A percentile compares a stretch with the other conserved stretches of the same genome.
Evolutionary conservation across 2,113 vertebrate species (phyloP).

Genomic region (Corapipo altera): DNA sequence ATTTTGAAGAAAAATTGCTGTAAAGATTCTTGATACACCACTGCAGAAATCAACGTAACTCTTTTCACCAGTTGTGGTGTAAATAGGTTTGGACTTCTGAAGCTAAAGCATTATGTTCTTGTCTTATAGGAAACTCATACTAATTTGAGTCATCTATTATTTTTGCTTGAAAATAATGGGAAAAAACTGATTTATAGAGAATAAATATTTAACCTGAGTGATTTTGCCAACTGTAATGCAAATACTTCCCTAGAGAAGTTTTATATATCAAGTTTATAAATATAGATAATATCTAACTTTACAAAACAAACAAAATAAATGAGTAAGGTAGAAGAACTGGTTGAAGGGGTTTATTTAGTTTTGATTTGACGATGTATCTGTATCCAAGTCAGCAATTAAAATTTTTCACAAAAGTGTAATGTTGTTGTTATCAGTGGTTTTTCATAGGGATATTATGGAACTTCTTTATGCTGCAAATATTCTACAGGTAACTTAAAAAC

Average conservation of each 20-base stretch:
- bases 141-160: not conserved
- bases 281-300: not conserved
- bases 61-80: not conserved
- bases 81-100: not conserved
- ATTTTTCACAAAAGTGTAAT: not conserved
- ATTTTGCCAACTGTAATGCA: not conserved
- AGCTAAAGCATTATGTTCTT: not conserved
- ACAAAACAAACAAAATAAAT: slow-evolving; percentile 20
- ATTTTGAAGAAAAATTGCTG: not conserved
- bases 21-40: not conserved
- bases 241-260: not conserved
- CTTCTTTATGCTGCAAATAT: not conserved
- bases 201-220: slow-evolving; percentile 3
- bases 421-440: not conserved
- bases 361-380: not conserved
- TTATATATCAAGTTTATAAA: not conserved
- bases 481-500: not conserved
- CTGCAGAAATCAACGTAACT: not conserved
- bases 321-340: not conserved
- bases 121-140: not conserved
- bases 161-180: not conserved
- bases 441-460: not conserved
- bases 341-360: not conserved
- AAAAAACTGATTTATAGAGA: not conserved
- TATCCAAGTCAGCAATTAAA: not conserved